Conservation (phyloP, 1,140 invertebrate species). For the Drosophila prosaltans region DNA sequence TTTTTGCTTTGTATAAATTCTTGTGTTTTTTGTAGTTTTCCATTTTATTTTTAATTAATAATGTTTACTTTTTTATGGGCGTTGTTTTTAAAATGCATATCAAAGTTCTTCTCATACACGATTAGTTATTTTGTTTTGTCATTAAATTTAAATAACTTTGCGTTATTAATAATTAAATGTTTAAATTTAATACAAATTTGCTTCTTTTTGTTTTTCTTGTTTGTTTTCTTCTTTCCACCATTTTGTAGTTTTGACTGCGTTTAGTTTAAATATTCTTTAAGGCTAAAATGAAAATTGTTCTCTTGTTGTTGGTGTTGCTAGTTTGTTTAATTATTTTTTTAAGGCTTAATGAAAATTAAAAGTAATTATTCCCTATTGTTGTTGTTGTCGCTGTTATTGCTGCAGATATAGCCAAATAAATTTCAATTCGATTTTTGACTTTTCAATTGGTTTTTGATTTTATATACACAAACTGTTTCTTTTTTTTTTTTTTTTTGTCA, state of each 20-base stretch:
- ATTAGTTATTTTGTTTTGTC: slow-evolving; percentile 35
- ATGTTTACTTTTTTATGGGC: slow-evolving; percentile 57
- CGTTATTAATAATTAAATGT: slow-evolving; percentile 11
- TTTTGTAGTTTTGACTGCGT: slow-evolving; percentile 59
- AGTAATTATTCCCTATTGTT: background rate
- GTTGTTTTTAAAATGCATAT: slow-evolving; percentile 79
- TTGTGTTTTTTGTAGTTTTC: slow-evolving; percentile 49
- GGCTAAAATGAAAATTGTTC: background rate
- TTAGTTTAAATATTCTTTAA: slow-evolving; percentile 27
- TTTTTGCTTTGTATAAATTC: slow-evolving; percentile 77
- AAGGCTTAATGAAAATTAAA: slow-evolving; percentile 10
- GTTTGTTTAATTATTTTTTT: background rate
- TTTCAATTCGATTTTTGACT: background rate
- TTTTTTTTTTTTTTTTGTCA: background rate
- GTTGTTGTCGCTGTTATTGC: slow-evolving; percentile 1
- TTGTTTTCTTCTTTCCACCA: slow-evolving; percentile 50
- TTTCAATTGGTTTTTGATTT: background rate
- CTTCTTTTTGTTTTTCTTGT: slow-evolving; percentile 18
- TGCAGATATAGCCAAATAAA: background rate
- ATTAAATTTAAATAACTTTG: slow-evolving; percentile 43
- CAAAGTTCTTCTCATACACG: slow-evolving; percentile 61
- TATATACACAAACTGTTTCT: background rate
- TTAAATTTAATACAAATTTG: slow-evolving; percentile 32
- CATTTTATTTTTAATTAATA: slow-evolving; percentile 36
- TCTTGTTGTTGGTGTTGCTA: slow-evolving; percentile 3